Percentiles rank a stretch among this genome's conserved stretches.
phyloP scores from a whole-genome alignment of 2,888 invertebrate species.

The Pammene aurita region DNA sequence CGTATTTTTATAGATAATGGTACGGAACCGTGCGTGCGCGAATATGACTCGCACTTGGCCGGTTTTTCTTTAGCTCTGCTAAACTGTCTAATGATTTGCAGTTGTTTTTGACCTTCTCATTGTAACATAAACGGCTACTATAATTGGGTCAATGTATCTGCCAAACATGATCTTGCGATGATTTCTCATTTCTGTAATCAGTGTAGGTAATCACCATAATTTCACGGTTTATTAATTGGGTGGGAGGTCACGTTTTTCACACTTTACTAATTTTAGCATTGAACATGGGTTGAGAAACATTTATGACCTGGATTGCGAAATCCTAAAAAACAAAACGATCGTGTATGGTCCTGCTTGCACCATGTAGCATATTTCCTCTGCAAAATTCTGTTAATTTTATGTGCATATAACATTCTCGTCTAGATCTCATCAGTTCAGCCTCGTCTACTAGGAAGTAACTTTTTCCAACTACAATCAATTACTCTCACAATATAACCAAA shows the following conservation, averaged over 20 bases:
- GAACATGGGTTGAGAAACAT: background rate
- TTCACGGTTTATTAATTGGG: conserved; percentile 11
- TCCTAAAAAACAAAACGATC: background rate
- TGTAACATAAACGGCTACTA: conserved; percentile 8
- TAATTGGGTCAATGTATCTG: conserved; percentile 30
- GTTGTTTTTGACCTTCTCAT: background rate
- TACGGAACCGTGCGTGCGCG: no score
- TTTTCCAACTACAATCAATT: no score
- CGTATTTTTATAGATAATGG: no score
- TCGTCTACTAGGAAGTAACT: no score
- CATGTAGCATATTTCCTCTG: no score
- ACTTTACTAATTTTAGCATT: background rate
- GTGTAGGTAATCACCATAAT: conserved; percentile 34
- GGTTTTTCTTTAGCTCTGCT: background rate
- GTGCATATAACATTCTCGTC: no score
- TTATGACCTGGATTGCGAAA: background rate
- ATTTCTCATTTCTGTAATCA: no score
- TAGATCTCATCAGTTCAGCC: no score
- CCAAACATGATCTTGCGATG: conserved; percentile 27
- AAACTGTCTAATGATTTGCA: conserved; percentile 1
- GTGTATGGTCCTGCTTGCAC: no score
- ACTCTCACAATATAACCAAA: no score
- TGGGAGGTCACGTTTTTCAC: background rate
- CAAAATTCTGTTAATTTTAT: no score
- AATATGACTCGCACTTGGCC: no score